Base-by-base conservation (phyloP, 2,888 invertebrate species). In the Graphium colonna region DNA sequence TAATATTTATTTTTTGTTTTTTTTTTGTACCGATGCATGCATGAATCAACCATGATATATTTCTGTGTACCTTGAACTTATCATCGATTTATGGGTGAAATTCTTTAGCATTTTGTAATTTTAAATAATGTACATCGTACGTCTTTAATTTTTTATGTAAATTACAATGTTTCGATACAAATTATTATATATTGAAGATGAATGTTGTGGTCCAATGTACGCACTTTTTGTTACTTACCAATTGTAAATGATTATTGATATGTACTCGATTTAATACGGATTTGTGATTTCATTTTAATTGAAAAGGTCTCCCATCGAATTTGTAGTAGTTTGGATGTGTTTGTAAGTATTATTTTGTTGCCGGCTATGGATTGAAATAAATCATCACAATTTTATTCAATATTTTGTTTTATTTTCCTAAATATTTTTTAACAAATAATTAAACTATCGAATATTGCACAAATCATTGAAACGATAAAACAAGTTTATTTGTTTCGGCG, bases 371-470 rank as follows among this genome's bases (percentile, higher is more conserved):
- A 82, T 77, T 82, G 76, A 77, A 86, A 69, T 82, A 86, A 85
- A 84, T 78, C 82, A 85, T 86, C 83, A 85, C 85, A 84, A 82
- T 81, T 81, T 80, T 81, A 79, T 73, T 75, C 67, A 64, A 52
- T 51, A 12, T 10, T 63, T 58, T 64, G 58, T 75, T 74, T 79
- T 62, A 65, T 71, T 75, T n/a, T n/a, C n/a, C n/a, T n/a, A n/a
- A n/a, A n/a, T n/a, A n/a, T n/a, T n/a, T n/a, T n/a, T n/a, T n/a
- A n/a, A n/a, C n/a, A n/a, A n/a, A n/a, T n/a, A n/a, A n/a, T n/a
- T n/a, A n/a, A n/a, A n/a, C n/a, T n/a, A n/a, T n/a, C n/a, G n/a
- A n/a, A n/a, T n/a, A n/a, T n/a, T n/a, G n/a, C n/a, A n/a, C n/a
- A n/a, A n/a, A n/a, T n/a, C n/a, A n/a, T n/a, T n/a, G n/a, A n/a